phyloP scores from a whole-genome alignment of 2,888 invertebrate genomes.

The Ochropleura leucogaster region DNA sequence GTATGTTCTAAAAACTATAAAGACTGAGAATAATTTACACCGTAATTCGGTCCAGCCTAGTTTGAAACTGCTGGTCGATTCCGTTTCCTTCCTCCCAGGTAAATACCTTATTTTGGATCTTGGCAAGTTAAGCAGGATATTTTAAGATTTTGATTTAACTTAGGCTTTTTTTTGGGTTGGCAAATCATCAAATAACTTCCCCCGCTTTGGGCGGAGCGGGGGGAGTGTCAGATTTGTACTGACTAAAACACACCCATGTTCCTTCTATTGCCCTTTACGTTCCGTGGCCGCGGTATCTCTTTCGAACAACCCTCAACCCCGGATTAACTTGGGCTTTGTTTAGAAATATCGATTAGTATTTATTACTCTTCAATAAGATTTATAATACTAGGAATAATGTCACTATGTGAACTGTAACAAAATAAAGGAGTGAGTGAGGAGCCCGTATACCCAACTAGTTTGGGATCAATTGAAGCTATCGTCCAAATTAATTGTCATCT shows the following conservation, averaged over 20 bases:
- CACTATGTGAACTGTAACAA: slow-evolving; percentile 4
- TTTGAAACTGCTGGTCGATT: slow-evolving; percentile 23
- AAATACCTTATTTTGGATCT: slow-evolving; percentile 34
- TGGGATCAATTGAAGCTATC: slow-evolving; percentile 53
- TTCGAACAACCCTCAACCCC: too few relatives aligned
- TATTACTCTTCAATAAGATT: neutral
- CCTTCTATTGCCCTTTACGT: too few relatives aligned
- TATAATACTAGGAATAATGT: neutral
- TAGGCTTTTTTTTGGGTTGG: too few relatives aligned
- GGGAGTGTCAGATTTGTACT: too few relatives aligned
- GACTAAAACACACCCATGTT: too few relatives aligned
- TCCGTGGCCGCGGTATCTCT: too few relatives aligned
- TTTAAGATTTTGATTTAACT: slow-evolving; percentile 15
- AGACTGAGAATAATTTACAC: slow-evolving; percentile 6
- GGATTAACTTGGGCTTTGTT: too few relatives aligned
- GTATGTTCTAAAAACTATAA: slow-evolving; percentile 14
- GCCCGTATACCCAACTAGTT: slow-evolving; percentile 51
- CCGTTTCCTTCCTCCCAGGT: slow-evolving; percentile 39
- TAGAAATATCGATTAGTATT: slow-evolving; percentile 8
- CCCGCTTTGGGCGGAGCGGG: too few relatives aligned
- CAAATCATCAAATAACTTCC: too few relatives aligned
- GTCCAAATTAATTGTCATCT: slow-evolving; percentile 58
- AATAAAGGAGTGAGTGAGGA: slow-evolving; percentile 27
- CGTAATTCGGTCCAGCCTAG: slow-evolving; percentile 14
- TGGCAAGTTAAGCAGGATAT: slow-evolving; percentile 17